Evolutionary conservation across 2,888 invertebrate genomes (phyloP).

Genomic region (Escarpia spicata): DNA sequence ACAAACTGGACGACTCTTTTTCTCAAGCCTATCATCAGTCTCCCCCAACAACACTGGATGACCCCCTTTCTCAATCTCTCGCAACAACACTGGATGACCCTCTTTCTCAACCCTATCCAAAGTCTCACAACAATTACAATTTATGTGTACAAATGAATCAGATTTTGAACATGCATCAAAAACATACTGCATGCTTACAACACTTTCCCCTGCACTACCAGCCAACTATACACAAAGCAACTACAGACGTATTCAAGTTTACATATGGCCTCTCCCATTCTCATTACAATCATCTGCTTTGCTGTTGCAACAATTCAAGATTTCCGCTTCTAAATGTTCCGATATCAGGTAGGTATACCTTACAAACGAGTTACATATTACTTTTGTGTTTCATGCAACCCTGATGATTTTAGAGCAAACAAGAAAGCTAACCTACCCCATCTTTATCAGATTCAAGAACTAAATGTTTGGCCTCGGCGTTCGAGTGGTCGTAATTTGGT

Average conservation of each 20-base stretch:
- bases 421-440: slow-evolving; percentile 67
- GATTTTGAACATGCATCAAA: background rate
- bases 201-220: background rate
- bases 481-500: slow-evolving; percentile 94
- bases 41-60: too few relatives aligned
- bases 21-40: too few relatives aligned
- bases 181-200: background rate
- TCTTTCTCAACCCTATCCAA: background rate
- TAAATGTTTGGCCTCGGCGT: slow-evolving; percentile 94
- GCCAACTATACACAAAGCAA: background rate
- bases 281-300: background rate
- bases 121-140: background rate
- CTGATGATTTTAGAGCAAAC: background rate
- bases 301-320: background rate
- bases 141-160: background rate
- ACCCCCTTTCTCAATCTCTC: too few relatives aligned
- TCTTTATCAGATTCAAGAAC: slow-evolving; percentile 93
- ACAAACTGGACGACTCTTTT: too few relatives aligned
- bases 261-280: background rate
- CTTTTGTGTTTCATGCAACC: background rate
- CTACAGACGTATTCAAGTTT: background rate
- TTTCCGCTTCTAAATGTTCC: background rate
- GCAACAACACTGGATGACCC: background rate
- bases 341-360: background rate
- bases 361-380: background rate